Evolutionary conservation across 2,113 vertebrate genomes (phyloP), one percentile per base, ranked within the genome.

Genomic region (Pao palembangensis): DNA sequence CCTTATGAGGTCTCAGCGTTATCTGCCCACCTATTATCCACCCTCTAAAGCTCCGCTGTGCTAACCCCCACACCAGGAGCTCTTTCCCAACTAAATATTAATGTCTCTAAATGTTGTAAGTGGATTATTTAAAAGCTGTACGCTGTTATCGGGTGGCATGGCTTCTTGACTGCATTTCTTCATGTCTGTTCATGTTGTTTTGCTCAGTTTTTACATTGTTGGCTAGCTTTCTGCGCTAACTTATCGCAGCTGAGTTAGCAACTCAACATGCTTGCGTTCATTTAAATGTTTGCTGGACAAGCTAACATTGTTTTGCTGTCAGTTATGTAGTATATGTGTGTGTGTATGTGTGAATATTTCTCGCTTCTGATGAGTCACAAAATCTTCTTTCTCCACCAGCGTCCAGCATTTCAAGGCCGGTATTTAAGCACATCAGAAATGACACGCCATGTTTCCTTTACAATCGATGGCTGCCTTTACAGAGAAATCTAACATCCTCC

Each of bases 71-170:
- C 58, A 48, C 68, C 56, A 71, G 55, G 66, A 64, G 61, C 44
- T 47, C 82, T 72, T 73, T 67, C 60, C 51, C 18, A 60, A 61
- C 54, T 61, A 42, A 60, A 55, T 83, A 75, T 76, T 81, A 83
- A 86, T 81, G 68, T 80, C 81, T 84, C 75, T 78, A 79, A 87
- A 84, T 56, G 67, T 55, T 67, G 50, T 69, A 80, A 83, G 82
- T 84, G 79, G 89, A 90, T 90, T 86, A 90, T 89, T 84, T 73
- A 58, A 89, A 88, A 87, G 81, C 84, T 78, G 76, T 69, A 61
- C 76, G 87, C 87, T 78, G 78, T 85, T 85, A 88, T 90, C 80
- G 78, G 71, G 73, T 19, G 49, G 76, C 63, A 79, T 83, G 78
- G 75, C 79, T 83, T 82, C 82, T 80, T 75, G 79, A 76, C 73